Evolutionary conservation across 2,797 vertebrate species (phyloP).

Genomic region (Phoxinus dragarum): DNA sequence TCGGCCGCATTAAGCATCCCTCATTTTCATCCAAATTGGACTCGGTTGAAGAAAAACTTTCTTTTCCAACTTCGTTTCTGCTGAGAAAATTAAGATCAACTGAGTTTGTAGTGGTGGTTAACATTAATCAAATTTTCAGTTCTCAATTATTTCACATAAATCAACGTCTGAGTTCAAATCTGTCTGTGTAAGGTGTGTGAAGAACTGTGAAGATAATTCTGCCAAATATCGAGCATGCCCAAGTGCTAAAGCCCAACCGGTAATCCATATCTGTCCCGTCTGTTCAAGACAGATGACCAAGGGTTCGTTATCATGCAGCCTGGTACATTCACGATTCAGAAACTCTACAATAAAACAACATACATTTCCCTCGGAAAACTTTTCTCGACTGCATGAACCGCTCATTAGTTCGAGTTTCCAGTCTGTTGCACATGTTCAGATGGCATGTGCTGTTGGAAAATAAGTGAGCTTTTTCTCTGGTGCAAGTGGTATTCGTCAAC

Average conservation of each 20-base stretch:
- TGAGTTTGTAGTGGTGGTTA: slow-evolving; percentile 30
- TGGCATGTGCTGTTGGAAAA: slow-evolving; percentile 1
- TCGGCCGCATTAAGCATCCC: slow-evolving; percentile 24
- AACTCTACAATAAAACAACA: background rate
- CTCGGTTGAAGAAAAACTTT: slow-evolving; percentile 38
- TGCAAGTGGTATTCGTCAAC: background rate
- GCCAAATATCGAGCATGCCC: slow-evolving; percentile 32
- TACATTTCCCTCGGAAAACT: background rate
- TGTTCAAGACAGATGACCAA: slow-evolving; percentile 9
- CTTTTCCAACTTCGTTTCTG: slow-evolving; percentile 28
- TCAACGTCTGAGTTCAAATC: slow-evolving; percentile 10
- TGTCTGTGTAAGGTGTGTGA: slow-evolving; percentile 31
- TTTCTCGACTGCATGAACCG: background rate
- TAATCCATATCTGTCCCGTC: slow-evolving; percentile 32
- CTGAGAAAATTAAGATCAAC: slow-evolving; percentile 24
- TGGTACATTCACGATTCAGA: background rate
- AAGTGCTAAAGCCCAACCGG: slow-evolving; percentile 13
- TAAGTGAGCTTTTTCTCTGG: slow-evolving; percentile 14
- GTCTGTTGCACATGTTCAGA: slow-evolving; percentile 11
- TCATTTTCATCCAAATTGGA: slow-evolving; percentile 49
- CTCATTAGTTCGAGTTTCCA: background rate
- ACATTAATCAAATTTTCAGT: slow-evolving; percentile 40
- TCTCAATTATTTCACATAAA: slow-evolving; percentile 33
- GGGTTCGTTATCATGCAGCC: slow-evolving; percentile 9
- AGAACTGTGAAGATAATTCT: slow-evolving; percentile 29